These are phyloP conservation scores for Campodea augens DNA, from an alignment of 1,140 invertebrate species.

Conservation along the genomic window DNA sequence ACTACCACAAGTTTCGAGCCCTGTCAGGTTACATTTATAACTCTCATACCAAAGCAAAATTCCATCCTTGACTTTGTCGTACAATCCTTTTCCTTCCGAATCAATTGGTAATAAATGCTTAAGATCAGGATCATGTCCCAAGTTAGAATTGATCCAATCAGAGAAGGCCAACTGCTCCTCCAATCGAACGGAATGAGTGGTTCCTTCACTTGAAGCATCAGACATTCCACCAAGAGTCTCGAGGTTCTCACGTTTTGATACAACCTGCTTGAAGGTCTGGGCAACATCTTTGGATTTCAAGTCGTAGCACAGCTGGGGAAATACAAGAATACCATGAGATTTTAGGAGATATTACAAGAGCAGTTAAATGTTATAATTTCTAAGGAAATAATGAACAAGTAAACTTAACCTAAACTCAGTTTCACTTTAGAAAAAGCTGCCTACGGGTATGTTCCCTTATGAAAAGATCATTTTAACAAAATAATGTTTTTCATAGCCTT, in stretches of 20 bases:
- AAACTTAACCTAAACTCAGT: too few species aligned
- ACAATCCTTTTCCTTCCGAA: conserved; percentile 67
- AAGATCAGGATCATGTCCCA: conserved; percentile 71
- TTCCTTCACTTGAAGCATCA: conserved; percentile 80
- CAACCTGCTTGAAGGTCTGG: conserved; percentile 74
- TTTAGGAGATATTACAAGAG: neutral
- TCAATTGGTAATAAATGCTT: conserved; percentile 81
- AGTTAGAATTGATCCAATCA: conserved; percentile 94
- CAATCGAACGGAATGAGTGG: conserved; percentile 79
- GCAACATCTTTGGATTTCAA: conserved; percentile 78
- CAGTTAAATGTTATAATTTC: neutral
- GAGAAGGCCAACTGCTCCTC: conserved; percentile 97
- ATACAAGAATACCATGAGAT: conserved; percentile 11
- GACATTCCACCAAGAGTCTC: conserved; percentile 86
- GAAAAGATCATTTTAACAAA: too few species aligned
- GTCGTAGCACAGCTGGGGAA: conserved; percentile 59
- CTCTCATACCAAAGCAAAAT: conserved; percentile 93
- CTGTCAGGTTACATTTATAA: too few species aligned
- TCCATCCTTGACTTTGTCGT: conserved; percentile 88
- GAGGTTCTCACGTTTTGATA: conserved; percentile 82
- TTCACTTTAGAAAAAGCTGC: too few species aligned
- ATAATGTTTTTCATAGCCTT: too few species aligned
- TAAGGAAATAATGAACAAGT: too few species aligned
- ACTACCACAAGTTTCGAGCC: too few species aligned
- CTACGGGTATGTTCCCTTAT: too few species aligned